phyloP scores from a whole-genome alignment of 2,888 invertebrate species.

The Taphrorychus bicolor region DNA sequence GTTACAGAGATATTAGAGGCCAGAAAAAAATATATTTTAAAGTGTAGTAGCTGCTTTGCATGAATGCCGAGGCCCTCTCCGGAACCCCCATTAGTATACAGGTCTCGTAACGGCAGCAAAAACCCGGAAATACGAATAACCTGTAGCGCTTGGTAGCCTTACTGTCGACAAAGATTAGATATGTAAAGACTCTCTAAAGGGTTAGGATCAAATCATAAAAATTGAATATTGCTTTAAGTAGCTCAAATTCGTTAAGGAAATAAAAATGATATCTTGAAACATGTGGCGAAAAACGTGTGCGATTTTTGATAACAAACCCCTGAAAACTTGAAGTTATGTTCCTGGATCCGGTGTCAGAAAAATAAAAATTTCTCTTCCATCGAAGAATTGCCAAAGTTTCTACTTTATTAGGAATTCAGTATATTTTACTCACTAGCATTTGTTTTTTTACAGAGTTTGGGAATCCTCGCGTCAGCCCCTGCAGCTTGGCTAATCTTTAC shows the following conservation, averaged over 20 bases:
- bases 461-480: constrained; percentile 92
- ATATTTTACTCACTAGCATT: constrained; percentile 8
- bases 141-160: constrained; percentile 21
- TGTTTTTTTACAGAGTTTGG: constrained; percentile 76
- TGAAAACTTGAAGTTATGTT: no score
- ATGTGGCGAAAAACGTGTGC: no score
- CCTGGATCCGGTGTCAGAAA: no score
- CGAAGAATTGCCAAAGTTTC: no score
- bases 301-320: no score
- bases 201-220: no score
- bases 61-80: constrained; percentile 9
- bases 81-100: constrained; percentile 26
- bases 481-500: constrained; percentile 92
- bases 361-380: no score
- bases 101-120: constrained; percentile 12
- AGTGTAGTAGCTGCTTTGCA: not conserved
- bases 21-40: not conserved
- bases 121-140: constrained; percentile 34
- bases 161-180: constrained; percentile 4
- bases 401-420: not conserved
- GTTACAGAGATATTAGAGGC: not conserved
- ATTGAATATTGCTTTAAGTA: no score
- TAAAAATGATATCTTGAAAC: no score
- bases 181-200: not conserved
- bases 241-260: no score